These are phyloP conservation scores for Microplitis mediator DNA, from an alignment of 1,140 invertebrate species.

Conservation along the genomic window DNA sequence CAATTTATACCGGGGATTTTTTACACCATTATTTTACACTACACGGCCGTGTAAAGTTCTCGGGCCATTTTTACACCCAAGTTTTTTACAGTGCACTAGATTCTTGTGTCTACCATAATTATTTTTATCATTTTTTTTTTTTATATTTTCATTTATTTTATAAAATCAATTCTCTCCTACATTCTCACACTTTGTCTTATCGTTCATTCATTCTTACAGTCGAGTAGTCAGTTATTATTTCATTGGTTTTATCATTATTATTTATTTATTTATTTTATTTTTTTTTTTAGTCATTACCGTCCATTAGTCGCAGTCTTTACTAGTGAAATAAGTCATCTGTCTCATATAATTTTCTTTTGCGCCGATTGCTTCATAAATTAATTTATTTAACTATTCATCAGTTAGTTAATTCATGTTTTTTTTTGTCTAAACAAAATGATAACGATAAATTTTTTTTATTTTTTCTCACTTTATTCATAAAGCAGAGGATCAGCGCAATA, in stretches of 20 bases:
- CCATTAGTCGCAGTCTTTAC: conserved; percentile 34
- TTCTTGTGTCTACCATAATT: conserved; percentile 53
- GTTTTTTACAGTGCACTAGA: conserved; percentile 37
- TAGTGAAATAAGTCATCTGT: conserved; percentile 31
- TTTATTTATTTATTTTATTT: not conserved
- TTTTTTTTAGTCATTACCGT: conserved; percentile 29
- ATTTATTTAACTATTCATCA: conserved; percentile 42
- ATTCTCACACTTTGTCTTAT: conserved; percentile 38
- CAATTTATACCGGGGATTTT: too few species aligned
- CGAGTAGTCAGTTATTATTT: conserved; percentile 21
- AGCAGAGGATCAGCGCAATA: conserved; percentile 39
- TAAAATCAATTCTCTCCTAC: conserved; percentile 45
- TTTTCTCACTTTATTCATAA: conserved; percentile 16
- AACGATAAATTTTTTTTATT: not conserved
- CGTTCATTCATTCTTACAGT: conserved; percentile 34
- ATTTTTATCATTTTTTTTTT: conserved; percentile 26
- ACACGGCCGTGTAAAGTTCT: too few species aligned
- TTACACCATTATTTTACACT: too few species aligned
- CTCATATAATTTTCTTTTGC: conserved; percentile 25
- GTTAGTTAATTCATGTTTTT: conserved; percentile 33
- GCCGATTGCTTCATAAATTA: conserved; percentile 40
- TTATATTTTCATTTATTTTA: conserved; percentile 46
- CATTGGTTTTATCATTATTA: not conserved
- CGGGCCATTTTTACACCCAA: too few species aligned
- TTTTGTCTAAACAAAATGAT: conserved; percentile 36